phyloP scores from a whole-genome alignment of 2,113 vertebrate species.

The Athene cunicularia region DNA sequence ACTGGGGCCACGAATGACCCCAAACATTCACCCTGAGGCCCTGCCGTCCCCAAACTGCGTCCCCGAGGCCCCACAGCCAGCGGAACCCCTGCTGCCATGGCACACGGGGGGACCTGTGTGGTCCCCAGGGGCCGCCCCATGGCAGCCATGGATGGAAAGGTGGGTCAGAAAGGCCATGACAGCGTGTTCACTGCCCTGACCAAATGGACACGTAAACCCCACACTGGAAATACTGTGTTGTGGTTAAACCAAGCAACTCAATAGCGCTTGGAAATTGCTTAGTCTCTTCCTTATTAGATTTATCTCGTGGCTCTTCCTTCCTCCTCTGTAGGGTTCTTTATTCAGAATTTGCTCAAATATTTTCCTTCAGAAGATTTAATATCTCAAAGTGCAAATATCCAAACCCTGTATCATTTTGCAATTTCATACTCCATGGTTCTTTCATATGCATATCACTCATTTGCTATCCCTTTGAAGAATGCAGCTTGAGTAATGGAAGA shows the following conservation, averaged over 20 bases:
- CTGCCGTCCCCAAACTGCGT: fast-evolving
- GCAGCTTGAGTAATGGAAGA: constrained; percentile 51
- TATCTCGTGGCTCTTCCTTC: neutral
- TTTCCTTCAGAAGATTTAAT: constrained; percentile 62
- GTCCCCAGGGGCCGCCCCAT: neutral
- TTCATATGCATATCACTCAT: constrained; percentile 69
- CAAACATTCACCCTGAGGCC: neutral
- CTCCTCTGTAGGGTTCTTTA: constrained; percentile 19
- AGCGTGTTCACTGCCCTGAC: neutral
- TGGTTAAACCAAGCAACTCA: neutral
- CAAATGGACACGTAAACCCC: neutral
- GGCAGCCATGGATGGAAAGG: fast-evolving
- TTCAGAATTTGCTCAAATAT: constrained; percentile 56
- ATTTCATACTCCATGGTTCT: constrained; percentile 53
- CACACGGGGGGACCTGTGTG: neutral
- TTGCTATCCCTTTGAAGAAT: constrained; percentile 58
- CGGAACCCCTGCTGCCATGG: too few species aligned
- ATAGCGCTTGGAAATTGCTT: neutral
- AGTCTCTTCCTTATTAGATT: constrained; percentile 26
- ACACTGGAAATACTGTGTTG: fast-evolving
- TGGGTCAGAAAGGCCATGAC: too few species aligned
- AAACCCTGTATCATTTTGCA: constrained; percentile 62
- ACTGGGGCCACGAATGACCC: too few species aligned
- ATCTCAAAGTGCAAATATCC: constrained; percentile 61
- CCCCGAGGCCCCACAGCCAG: neutral